Base-by-base conservation (phyloP, 1,140 invertebrate genomes). In the Papilio xuthus region DNA sequence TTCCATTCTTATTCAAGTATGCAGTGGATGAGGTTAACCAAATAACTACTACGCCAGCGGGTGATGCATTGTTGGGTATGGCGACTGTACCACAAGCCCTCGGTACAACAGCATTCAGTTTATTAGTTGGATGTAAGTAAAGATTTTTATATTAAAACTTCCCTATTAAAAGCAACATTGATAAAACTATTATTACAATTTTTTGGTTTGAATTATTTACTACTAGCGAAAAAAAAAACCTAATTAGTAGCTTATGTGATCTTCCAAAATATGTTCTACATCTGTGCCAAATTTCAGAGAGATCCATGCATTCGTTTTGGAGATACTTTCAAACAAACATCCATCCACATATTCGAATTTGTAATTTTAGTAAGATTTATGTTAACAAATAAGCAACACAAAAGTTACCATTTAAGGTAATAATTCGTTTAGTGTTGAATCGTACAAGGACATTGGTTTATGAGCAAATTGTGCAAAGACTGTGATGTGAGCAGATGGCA, bases 1-100 rank as follows among this genome's bases (percentile, higher is more conserved):
- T 99, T 7, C 99, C 99, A n/a, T 99, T 99, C 94, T 94, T 99
- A 72, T 99, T 99, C 89, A 99, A 99, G 94, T 97, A 98, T 92
- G 96, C 97, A 1, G 95, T 99, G 70, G 98, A 99, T 92, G 96
- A 96, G 84, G 95, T 99, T 74, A 98, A 99, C 92, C 91, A 95
- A n/a, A 82, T 94, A 2, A 83, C 93, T 10, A 85, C 88, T 18
- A 89, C 90, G 12, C 81, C 84, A 0, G 86, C 90, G 37, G 94
- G 94, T 0, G 94, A 94, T 72, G 93, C 94, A 13, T 53, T 96
- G 42, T 85, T 97, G 12, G 96, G 95, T 75, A 95, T 97, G 94
- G 95, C 95, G 41, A 96, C 96, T 32, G 96, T 97, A 63, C 96
- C 97, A 3, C 96, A 97, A 87, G 96, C 97, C 8, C 91, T 97